Evolutionary conservation across 2,888 invertebrate genomes (phyloP), one percentile per base, ranked within the genome.

Genomic region (Epinotia ramella): DNA sequence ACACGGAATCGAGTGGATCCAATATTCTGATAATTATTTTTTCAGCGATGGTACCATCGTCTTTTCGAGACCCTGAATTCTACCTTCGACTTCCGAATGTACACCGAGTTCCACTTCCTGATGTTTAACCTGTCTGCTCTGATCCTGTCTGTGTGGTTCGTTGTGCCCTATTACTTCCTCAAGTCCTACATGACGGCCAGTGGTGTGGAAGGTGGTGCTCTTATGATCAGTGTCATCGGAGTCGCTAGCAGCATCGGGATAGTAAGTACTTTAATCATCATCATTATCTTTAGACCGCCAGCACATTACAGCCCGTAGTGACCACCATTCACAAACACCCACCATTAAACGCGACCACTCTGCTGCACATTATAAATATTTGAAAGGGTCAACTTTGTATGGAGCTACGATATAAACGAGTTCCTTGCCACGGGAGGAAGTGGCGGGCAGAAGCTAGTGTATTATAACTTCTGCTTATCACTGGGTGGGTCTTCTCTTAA

Each of bases 121-220:
- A 95, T 97, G 83, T 96, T 98, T 90, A 97, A 97, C 80, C 83
- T 98, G 49, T 97, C 98, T 56, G 98, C 98, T 73, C 96, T 98
- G 80, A 95, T 98, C 75, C 95, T 99, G 67, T 99, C 98, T 86
- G 96, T 97, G 82, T 98, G 98, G 97, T 97, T 97, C 89, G 98
- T 99, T 86, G 97, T 99, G 79, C 98, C 99, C 4, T 99, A 99
- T 92, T 97, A 99, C 88, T 97, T 97, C 89, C 96, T 98, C 84
- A 95, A 95, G 72, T 90, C 91, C 0, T 93, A 88, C 76, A 95
- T 96, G 83, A 95, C 96, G 60, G 95, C 95, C 12, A 96, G 96
- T 82, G 93, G 95, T 0, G 95, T 97, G 77, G 95, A 96, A 3
- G 96, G 96, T 13, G 97, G 96, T 2, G 97, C 98, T 0, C 95